These are phyloP conservation scores for Erebia aethiops DNA, from an alignment of 2,888 invertebrate genomes.

Conservation along the genomic window DNA sequence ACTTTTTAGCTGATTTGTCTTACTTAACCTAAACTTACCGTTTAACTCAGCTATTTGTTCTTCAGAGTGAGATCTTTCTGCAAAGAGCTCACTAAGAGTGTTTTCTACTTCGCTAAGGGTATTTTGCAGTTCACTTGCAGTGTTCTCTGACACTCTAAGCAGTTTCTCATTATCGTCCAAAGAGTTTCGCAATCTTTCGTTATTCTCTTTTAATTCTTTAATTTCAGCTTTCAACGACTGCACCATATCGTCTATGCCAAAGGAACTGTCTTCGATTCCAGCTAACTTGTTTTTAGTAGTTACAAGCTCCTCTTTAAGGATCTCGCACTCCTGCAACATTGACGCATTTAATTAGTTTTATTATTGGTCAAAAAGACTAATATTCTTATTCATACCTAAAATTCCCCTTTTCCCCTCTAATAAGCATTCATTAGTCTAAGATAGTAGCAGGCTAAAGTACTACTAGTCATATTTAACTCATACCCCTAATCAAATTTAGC, in stretches of 20 bases:
- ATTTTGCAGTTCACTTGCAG: conserved; percentile 91
- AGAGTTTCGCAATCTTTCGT: conserved; percentile 86
- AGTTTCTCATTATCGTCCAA: conserved; percentile 85
- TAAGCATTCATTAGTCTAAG: too few species aligned
- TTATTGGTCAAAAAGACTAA: too few species aligned
- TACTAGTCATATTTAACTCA: too few species aligned
- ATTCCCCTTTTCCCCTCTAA: too few species aligned
- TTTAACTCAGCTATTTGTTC: conserved; percentile 78
- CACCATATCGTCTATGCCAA: conserved; percentile 88
- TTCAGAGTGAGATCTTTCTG: conserved; percentile 72
- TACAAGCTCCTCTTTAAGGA: conserved; percentile 85
- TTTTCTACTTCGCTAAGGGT: conserved; percentile 89
- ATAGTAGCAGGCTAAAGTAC: too few species aligned
- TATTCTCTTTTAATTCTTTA: conserved; percentile 75
- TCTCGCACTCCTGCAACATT: conserved; percentile 83
- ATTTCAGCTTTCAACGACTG: conserved; percentile 86
- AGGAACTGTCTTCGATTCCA: conserved; percentile 87
- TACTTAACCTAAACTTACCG: conserved; percentile 50
- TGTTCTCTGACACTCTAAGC: conserved; percentile 87
- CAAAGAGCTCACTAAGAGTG: conserved; percentile 85
- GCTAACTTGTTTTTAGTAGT: conserved; percentile 83
- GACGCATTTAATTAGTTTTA: not conserved
- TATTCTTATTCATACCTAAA: too few species aligned
- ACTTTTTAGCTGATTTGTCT: too few species aligned
- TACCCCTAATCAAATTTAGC: too few species aligned